These are phyloP conservation scores for Drosophila kambysellisi DNA, from an alignment of 2,888 invertebrate genomes.

Conservation along the genomic window DNA sequence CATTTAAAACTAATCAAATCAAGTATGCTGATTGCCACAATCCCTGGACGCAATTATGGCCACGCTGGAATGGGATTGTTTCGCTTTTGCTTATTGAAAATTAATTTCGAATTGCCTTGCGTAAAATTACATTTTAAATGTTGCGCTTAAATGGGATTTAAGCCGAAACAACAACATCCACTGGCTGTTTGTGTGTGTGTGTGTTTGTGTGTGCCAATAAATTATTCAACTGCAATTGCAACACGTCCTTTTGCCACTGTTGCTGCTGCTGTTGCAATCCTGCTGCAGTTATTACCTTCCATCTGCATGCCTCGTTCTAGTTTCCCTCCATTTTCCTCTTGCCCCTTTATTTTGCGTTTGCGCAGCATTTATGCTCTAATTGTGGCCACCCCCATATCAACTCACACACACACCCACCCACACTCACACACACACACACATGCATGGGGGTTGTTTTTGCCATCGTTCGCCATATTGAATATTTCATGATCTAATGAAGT, in stretches of 20 bases:
- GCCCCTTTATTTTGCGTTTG: conserved; percentile 58
- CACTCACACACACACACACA: conserved; percentile 18
- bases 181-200: conserved; percentile 26
- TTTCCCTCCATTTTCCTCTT: conserved; percentile 6
- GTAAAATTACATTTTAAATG: conserved; percentile 77
- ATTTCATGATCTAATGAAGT: conserved; percentile 80
- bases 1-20: conserved; percentile 80
- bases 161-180: conserved; percentile 13
- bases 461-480: conserved; percentile 78
- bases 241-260: conserved; percentile 38
- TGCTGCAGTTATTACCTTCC: conserved; percentile 25
- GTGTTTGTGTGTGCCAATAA: conserved; percentile 38
- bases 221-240: conserved; percentile 69
- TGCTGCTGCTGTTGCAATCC: conserved; percentile 17
- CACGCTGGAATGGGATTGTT: conserved; percentile 13
- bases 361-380: conserved; percentile 78
- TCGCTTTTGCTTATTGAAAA: conserved; percentile 67
- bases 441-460: conserved; percentile 53
- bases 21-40: conserved; percentile 67
- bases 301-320: conserved; percentile 8
- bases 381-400: conserved; percentile 54
- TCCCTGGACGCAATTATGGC: conserved; percentile 35
- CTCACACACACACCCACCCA: conserved; percentile 3
- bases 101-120: conserved; percentile 68
- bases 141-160: conserved; percentile 73